A percentile compares a stretch with the other conserved stretches of the same genome.
Evolutionary conservation across 2,888 invertebrate species (phyloP).

Genomic region (Cheilosia vernalis): DNA sequence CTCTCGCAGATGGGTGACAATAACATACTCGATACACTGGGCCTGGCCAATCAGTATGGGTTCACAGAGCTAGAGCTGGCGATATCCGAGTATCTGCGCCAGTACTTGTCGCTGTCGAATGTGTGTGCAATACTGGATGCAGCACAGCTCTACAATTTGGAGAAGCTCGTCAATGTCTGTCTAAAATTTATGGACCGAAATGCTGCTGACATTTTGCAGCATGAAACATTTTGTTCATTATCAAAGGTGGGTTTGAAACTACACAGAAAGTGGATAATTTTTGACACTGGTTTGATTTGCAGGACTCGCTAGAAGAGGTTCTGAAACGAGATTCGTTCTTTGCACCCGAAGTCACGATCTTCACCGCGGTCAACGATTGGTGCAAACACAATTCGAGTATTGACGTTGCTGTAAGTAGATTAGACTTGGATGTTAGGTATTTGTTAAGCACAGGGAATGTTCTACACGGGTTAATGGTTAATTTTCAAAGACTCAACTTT

Average conservation of each 20-base stretch:
- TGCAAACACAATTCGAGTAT: slow-evolving; percentile 89
- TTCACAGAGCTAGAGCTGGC: slow-evolving; percentile 95
- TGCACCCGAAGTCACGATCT: slow-evolving; percentile 97
- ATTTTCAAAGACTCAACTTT: no score
- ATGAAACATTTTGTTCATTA: slow-evolving; percentile 92
- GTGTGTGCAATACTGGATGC: slow-evolving; percentile 98
- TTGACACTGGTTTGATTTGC: slow-evolving; percentile 80
- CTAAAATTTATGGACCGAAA: slow-evolving; percentile 95
- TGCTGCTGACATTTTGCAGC: slow-evolving; percentile 92
- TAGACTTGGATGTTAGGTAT: no score
- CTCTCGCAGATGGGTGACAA: slow-evolving; percentile 88
- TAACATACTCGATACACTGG: slow-evolving; percentile 89
- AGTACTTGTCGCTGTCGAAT: slow-evolving; percentile 93
- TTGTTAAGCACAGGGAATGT: no score
- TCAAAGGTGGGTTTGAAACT: slow-evolving; percentile 86
- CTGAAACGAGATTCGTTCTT: slow-evolving; percentile 97
- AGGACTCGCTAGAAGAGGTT: slow-evolving; percentile 90
- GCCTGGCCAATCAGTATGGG: slow-evolving; percentile 97
- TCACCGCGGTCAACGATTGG: slow-evolving; percentile 95
- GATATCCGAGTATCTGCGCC: slow-evolving; percentile 96
- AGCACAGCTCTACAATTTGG: slow-evolving; percentile 88
- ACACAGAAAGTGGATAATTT: not conserved
- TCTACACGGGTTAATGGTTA: no score
- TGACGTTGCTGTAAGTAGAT: slow-evolving; percentile 79
- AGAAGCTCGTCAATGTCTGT: slow-evolving; percentile 90